phyloP scores from a whole-genome alignment of 2,113 vertebrate species.

The Hyla sarda region DNA sequence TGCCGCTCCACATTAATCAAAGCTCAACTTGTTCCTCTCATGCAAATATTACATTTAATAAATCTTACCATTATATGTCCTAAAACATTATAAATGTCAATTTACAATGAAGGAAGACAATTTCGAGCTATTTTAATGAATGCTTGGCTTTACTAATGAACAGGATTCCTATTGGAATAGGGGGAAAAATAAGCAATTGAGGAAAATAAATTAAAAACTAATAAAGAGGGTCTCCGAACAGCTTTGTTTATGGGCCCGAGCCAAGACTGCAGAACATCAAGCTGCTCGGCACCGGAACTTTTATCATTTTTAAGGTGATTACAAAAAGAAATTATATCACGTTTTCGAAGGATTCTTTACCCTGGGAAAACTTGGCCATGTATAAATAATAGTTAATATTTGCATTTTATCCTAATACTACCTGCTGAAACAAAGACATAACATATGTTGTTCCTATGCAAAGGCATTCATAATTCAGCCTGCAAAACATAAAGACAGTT shows the following conservation, averaged over 20 bases:
- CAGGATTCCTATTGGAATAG: constrained; percentile 51
- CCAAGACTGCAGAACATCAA: constrained; percentile 36
- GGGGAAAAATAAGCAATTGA: constrained; percentile 52
- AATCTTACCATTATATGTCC: neutral
- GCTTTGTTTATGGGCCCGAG: constrained; percentile 37
- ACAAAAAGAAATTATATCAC: constrained; percentile 44
- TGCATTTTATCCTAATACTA: constrained; percentile 23
- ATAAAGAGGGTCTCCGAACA: constrained; percentile 53
- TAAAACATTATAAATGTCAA: too few species aligned
- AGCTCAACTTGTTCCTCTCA: neutral
- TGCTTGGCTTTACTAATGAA: constrained; percentile 46
- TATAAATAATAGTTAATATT: constrained; percentile 48
- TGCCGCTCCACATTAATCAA: neutral
- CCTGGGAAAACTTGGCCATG: constrained; percentile 44
- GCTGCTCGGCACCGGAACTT: constrained; percentile 13
- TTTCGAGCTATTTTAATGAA: constrained; percentile 44
- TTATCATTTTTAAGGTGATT: constrained; percentile 48
- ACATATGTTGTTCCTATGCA: neutral
- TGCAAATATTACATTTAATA: neutral
- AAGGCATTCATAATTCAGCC: constrained; percentile 18
- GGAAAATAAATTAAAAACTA: constrained; percentile 55
- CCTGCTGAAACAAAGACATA: constrained; percentile 34
- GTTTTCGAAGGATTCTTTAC: too few species aligned
- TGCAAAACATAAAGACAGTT: constrained; percentile 6
- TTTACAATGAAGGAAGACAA: constrained; percentile 11